Conservation (phyloP, 2,888 invertebrate genomes). For the Fissipunctia ypsillon region DNA sequence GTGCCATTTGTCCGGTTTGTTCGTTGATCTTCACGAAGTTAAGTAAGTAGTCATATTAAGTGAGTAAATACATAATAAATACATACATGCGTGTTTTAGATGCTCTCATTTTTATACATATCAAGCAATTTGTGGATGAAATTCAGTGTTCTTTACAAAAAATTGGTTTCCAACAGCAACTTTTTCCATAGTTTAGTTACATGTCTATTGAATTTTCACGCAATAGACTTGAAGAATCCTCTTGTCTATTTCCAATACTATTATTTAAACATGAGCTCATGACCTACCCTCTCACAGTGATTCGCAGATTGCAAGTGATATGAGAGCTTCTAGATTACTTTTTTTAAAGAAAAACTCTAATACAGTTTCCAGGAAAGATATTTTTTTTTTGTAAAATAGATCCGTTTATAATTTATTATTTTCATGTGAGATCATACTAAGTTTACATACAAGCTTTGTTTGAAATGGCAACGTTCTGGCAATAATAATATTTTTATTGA, state of each 20-base stretch:
- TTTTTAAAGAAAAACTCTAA: conserved; percentile 50
- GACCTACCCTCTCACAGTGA: conserved; percentile 54
- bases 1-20: not conserved
- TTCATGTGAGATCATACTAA: conserved; percentile 66
- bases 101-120: not conserved
- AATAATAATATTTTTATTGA: conserved; percentile 47
- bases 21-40: not conserved
- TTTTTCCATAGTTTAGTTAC: too few relatives aligned
- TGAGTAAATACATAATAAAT: not conserved
- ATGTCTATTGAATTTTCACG: not conserved
- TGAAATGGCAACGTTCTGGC: conserved; percentile 34
- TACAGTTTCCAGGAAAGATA: conserved; percentile 52
- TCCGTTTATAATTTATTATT: conserved; percentile 38
- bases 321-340: conserved; percentile 66
- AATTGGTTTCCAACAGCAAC: too few relatives aligned
- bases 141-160: not conserved
- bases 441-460: conserved; percentile 51
- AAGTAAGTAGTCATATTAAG: not conserved
- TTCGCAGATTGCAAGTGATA: conserved; percentile 68
- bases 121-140: not conserved
- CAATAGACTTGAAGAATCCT: not conserved
- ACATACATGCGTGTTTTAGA: too few relatives aligned
- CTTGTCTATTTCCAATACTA: not conserved
- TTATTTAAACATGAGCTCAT: conserved; percentile 44
- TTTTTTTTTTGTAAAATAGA: conserved; percentile 61